Evolutionary conservation across 2,888 invertebrate species (phyloP).

Genomic region (Eilema caniola): DNA sequence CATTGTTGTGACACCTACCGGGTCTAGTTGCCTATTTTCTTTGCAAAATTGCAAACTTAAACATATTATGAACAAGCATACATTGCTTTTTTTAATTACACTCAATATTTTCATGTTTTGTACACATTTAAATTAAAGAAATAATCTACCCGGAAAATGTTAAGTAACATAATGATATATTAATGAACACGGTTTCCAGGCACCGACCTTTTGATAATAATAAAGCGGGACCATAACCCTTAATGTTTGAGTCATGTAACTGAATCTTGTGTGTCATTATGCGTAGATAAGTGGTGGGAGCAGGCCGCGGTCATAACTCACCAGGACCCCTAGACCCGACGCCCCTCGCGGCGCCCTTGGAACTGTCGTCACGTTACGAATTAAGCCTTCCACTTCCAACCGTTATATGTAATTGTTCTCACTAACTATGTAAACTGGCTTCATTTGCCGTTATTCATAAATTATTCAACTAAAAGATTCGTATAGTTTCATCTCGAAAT

Average conservation of each 20-base stretch:
- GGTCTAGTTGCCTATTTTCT: not conserved
- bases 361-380: slow-evolving; percentile 58
- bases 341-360: slow-evolving; percentile 51
- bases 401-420: slow-evolving; percentile 19
- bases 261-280: slow-evolving; percentile 71
- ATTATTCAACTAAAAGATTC: not conserved
- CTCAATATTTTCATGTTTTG: not conserved
- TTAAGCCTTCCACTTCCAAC: slow-evolving; percentile 13
- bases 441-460: not conserved
- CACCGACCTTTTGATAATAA: slow-evolving; percentile 25
- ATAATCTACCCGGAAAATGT: slow-evolving; percentile 11
- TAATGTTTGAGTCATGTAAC: slow-evolving; percentile 62
- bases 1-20: not conserved
- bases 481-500: not conserved
- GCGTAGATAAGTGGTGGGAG: slow-evolving; percentile 69
- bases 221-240: slow-evolving; percentile 22
- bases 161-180: slow-evolving; percentile 24
- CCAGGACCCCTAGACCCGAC: slow-evolving; percentile 55
- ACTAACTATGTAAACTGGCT: slow-evolving; percentile 6
- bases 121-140: not conserved
- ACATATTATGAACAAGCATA: not conserved
- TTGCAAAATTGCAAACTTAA: not conserved
- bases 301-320: slow-evolving; percentile 70
- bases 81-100: not conserved
- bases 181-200: slow-evolving; percentile 25